phyloP scores from a whole-genome alignment of 2,888 invertebrate genomes.

The Habroteleia sp. region DNA sequence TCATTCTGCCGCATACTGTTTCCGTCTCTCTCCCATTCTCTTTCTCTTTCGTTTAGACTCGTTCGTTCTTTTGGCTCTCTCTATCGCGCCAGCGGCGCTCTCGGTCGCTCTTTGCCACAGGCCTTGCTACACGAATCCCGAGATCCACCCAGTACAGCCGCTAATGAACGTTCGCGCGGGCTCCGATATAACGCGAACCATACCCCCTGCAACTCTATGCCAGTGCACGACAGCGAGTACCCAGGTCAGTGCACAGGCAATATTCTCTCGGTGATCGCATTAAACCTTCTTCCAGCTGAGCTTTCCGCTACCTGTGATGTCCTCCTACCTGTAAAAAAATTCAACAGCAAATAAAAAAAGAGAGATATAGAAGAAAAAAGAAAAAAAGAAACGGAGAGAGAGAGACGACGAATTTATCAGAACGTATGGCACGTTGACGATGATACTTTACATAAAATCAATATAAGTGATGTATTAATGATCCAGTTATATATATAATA shows the following conservation, averaged over 20 bases:
- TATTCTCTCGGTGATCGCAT: constrained; percentile 73
- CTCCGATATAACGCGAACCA: constrained; percentile 65
- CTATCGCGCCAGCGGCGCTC: constrained; percentile 20
- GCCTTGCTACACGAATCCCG: constrained; percentile 72
- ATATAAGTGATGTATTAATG: too few species aligned
- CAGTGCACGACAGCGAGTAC: constrained; percentile 72
- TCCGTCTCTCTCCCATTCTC: constrained; percentile 52
- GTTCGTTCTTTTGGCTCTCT: constrained; percentile 45
- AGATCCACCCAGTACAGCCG: constrained; percentile 74
- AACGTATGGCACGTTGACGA: too few species aligned
- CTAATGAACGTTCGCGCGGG: constrained; percentile 75
- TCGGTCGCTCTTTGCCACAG: constrained; percentile 53
- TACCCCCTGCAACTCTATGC: constrained; percentile 20
- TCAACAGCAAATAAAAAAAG: constrained; percentile 25
- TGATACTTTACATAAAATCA: too few species aligned
- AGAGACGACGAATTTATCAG: too few species aligned
- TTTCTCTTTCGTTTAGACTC: constrained; percentile 38
- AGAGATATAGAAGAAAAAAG: not conserved
- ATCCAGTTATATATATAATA: too few species aligned
- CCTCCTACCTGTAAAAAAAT: constrained; percentile 56
- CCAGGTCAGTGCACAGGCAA: constrained; percentile 70
- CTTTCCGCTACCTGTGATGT: constrained; percentile 57
- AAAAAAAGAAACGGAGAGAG: too few species aligned
- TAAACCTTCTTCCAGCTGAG: constrained; percentile 73
- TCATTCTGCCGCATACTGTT: constrained; percentile 52